These are phyloP conservation scores for Macrostomum lignano DNA, from an alignment of 1,140 invertebrate genomes.

Conservation along the genomic window DNA sequence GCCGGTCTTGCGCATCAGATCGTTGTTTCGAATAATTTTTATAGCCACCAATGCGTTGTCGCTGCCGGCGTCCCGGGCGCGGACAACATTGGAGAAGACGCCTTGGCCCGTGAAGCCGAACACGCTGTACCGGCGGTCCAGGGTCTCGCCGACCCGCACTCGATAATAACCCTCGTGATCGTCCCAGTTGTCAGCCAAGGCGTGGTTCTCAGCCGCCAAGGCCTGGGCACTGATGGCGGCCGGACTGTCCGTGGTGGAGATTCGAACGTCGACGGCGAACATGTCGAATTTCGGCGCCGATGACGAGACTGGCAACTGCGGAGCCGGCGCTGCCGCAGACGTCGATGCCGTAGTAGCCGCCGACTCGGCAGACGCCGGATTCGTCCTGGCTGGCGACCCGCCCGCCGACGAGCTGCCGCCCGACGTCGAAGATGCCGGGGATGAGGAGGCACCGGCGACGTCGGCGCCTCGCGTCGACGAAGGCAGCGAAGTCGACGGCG, in stretches of 20 bases:
- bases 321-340: too few species aligned
- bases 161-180: slow-evolving; percentile 93
- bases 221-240: neutral
- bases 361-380: too few species aligned
- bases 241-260: neutral
- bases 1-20: slow-evolving; percentile 96
- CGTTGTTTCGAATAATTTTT: slow-evolving; percentile 97
- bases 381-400: too few species aligned
- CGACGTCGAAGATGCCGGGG: too few species aligned
- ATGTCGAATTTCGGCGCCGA: too few species aligned
- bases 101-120: slow-evolving; percentile 95
- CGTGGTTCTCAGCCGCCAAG: slow-evolving; percentile 3
- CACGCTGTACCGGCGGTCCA: slow-evolving; percentile 66
- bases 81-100: slow-evolving; percentile 87
- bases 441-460: too few species aligned
- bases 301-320: too few species aligned
- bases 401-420: too few species aligned
- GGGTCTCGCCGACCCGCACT: slow-evolving; percentile 68
- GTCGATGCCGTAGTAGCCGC: too few species aligned
- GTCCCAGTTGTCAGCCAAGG: slow-evolving; percentile 67
- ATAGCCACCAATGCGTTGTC: slow-evolving; percentile 72
- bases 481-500: too few species aligned
- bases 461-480: too few species aligned
- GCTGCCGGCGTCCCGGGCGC: slow-evolving; percentile 57
- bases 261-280: slow-evolving; percentile 6